These are phyloP conservation scores for Seriola dumerili DNA, from an alignment of 2,113 vertebrate species.

Conservation along the genomic window DNA sequence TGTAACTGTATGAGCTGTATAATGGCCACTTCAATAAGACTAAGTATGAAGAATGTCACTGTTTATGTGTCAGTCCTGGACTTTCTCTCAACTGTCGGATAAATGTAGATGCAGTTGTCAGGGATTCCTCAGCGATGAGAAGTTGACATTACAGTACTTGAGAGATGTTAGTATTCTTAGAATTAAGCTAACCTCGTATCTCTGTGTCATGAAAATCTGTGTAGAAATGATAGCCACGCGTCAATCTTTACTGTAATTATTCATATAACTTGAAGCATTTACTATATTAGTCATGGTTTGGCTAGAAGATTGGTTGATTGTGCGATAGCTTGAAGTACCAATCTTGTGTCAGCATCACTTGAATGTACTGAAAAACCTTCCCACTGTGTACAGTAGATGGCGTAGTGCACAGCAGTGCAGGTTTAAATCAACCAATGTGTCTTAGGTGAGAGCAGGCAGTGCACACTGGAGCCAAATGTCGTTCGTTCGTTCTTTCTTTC, in stretches of 20 bases:
- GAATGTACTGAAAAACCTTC: conserved; percentile 73
- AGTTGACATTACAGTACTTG: conserved; percentile 18
- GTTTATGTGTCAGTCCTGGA: conserved; percentile 1
- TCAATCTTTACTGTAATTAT: conserved; percentile 9
- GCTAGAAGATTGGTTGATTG: conserved; percentile 8
- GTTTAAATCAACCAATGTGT: conserved; percentile 71
- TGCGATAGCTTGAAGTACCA: conserved; percentile 36
- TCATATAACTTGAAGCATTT: conserved; percentile 41
- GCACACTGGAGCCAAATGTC: conserved; percentile 60
- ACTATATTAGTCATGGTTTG: conserved; percentile 24
- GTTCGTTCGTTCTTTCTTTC: neutral
- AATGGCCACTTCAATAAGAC: conserved; percentile 29
- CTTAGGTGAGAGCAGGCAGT: conserved; percentile 65
- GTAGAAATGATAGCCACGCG: conserved; percentile 11
- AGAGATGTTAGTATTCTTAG: neutral
- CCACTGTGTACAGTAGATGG: conserved; percentile 65
- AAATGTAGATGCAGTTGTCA: conserved; percentile 27
- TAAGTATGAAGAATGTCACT: conserved; percentile 37
- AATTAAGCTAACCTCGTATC: conserved; percentile 16
- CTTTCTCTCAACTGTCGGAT: neutral
- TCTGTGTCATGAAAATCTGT: conserved; percentile 16
- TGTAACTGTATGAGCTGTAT: conserved; percentile 29
- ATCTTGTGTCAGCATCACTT: conserved; percentile 53
- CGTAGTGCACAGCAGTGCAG: conserved; percentile 39
- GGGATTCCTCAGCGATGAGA: conserved; percentile 10